Evolutionary conservation across 2,888 invertebrate genomes (phyloP).

Genomic region (Hyalella azteca): DNA sequence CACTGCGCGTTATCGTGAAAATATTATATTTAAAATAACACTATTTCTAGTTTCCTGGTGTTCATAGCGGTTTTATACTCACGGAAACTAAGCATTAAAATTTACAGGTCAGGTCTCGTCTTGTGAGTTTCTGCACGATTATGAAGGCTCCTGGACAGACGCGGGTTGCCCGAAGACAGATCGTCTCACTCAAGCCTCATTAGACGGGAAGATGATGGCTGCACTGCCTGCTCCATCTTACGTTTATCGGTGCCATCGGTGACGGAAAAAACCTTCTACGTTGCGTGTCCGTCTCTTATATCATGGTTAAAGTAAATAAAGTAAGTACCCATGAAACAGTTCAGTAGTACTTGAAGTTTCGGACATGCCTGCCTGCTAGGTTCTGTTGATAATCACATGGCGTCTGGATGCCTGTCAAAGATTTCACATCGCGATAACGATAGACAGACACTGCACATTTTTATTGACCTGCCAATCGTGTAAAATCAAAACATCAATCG

Average conservation of each 20-base stretch:
- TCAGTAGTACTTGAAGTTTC: not conserved
- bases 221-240: not conserved
- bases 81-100: too few relatives aligned
- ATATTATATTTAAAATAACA: too few relatives aligned
- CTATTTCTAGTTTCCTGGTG: too few relatives aligned
- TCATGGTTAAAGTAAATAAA: not conserved
- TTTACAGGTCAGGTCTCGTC: too few relatives aligned
- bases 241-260: not conserved
- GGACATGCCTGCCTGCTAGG: not conserved
- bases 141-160: too few relatives aligned
- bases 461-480: too few relatives aligned
- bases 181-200: not conserved
- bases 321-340: not conserved
- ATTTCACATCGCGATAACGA: not conserved
- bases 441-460: too few relatives aligned
- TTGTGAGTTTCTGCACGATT: too few relatives aligned
- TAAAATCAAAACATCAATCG: too few relatives aligned
- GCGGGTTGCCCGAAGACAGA: too few relatives aligned
- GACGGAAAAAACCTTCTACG: not conserved
- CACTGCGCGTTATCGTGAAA: too few relatives aligned
- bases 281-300: conserved; percentile 1
- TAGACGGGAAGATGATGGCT: not conserved
- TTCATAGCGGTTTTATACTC: too few relatives aligned
- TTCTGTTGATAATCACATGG: not conserved
- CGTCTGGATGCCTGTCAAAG: not conserved